phyloP scores from a whole-genome alignment of 2,888 invertebrate genomes.

The Bibio marci region DNA sequence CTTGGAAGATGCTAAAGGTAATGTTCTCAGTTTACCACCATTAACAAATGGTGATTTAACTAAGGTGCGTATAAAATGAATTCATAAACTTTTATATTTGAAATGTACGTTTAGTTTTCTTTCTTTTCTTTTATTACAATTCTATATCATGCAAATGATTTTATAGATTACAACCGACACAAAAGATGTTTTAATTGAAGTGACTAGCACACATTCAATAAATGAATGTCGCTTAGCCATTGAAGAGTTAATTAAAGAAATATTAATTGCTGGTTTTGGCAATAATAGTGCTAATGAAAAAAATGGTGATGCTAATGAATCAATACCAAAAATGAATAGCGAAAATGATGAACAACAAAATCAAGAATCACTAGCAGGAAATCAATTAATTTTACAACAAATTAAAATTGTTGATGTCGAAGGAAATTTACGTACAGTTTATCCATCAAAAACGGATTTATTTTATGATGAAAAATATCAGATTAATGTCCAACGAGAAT shows the following conservation, averaged over 20 bases:
- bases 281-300: not conserved
- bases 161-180: conserved; percentile 48
- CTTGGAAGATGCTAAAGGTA: conserved; percentile 41
- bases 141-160: too few species aligned
- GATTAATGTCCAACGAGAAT: conserved; percentile 3
- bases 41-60: conserved; percentile 70
- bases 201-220: conserved; percentile 51
- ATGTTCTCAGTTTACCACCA: conserved; percentile 70
- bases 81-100: conserved; percentile 2
- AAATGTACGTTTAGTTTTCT: not conserved
- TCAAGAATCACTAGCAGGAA: conserved; percentile 10
- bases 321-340: conserved; percentile 16
- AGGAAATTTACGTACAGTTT: conserved; percentile 55
- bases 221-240: conserved; percentile 48
- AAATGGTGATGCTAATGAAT: too few species aligned
- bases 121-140: not conserved
- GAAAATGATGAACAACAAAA: conserved; percentile 1
- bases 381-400: conserved; percentile 38
- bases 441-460: conserved; percentile 61
- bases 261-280: conserved; percentile 36
- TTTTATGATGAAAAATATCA: conserved; percentile 1
- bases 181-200: conserved; percentile 52
- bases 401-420: conserved; percentile 52
- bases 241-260: conserved; percentile 46
- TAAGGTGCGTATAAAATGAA: conserved; percentile 49